These are phyloP conservation scores for Heliconius erato DNA, from an alignment of 2,888 invertebrate genomes.

Conservation along the genomic window DNA sequence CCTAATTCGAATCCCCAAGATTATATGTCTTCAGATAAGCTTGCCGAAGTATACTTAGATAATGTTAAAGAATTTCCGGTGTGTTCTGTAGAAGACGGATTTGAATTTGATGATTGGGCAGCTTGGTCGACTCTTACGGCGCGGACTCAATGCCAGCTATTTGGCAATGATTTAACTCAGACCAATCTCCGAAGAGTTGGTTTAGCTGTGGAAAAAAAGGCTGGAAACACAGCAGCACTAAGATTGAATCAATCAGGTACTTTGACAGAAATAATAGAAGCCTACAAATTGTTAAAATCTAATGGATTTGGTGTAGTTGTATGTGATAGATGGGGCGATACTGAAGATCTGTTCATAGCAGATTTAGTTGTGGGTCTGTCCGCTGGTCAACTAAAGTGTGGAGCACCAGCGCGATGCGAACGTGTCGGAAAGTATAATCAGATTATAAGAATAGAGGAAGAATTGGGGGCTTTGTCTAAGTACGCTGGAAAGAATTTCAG, in stretches of 20 bases:
- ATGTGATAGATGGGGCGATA: constrained; percentile 93
- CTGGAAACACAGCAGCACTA: constrained; percentile 96
- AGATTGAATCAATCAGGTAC: constrained; percentile 99
- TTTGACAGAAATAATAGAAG: constrained; percentile 97
- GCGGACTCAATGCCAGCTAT: constrained; percentile 90
- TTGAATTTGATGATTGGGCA: constrained; percentile 99
- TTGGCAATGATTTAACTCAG: constrained; percentile 98
- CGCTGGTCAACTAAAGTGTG: constrained; percentile 99
- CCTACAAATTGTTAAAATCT: constrained; percentile 96
- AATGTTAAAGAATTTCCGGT: constrained; percentile 96
- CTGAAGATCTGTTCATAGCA: constrained; percentile 98
- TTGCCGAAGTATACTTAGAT: constrained; percentile 94
- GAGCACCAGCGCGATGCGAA: constrained; percentile 98
- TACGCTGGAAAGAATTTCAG: constrained; percentile 98
- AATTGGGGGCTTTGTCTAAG: constrained; percentile 94
- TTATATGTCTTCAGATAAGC: constrained; percentile 93
- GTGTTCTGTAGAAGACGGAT: constrained; percentile 98
- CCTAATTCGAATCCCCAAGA: constrained; percentile 93
- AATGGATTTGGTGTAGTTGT: constrained; percentile 94
- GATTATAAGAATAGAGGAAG: constrained; percentile 98
- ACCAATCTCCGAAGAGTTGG: constrained; percentile 95
- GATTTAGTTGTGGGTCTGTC: constrained; percentile 99
- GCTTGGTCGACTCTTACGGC: constrained; percentile 93
- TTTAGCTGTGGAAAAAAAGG: constrained; percentile 96
- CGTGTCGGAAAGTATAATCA: constrained; percentile 99